Conservation (phyloP, 2,888 invertebrate genomes). For the Blera fallax region DNA sequence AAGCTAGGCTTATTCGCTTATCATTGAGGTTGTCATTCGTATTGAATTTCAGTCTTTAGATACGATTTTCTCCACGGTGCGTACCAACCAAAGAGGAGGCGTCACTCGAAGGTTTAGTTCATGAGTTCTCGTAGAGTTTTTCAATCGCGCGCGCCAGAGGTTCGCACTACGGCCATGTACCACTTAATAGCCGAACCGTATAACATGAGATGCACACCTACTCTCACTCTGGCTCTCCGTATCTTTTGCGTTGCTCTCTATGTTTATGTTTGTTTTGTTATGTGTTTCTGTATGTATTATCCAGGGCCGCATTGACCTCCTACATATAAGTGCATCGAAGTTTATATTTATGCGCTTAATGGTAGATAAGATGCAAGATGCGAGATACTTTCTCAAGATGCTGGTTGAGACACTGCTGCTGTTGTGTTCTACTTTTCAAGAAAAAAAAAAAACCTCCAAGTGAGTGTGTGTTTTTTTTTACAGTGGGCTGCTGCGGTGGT, state of each 20-base stretch:
- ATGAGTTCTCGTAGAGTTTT: constrained; percentile 29
- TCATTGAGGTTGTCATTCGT: constrained; percentile 29
- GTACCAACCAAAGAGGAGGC: constrained; percentile 37
- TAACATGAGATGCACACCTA: constrained; percentile 69
- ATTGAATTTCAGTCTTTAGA: constrained; percentile 40
- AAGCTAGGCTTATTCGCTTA: constrained; percentile 11
- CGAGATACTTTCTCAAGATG: constrained; percentile 51
- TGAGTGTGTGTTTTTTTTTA: not conserved
- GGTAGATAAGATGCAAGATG: constrained; percentile 60
- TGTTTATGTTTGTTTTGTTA: constrained; percentile 44
- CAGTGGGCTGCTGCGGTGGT: constrained; percentile 1
- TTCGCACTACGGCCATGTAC: constrained; percentile 66
- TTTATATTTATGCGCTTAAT: constrained; percentile 69
- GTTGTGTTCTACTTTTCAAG: constrained; percentile 63
- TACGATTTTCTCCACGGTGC: constrained; percentile 16
- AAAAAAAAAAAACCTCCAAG: constrained; percentile 22
- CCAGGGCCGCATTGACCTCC: constrained; percentile 66
- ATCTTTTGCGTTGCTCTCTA: constrained; percentile 29
- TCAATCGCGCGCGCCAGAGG: constrained; percentile 29
- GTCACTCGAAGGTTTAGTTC: constrained; percentile 67
- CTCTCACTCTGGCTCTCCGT: constrained; percentile 33
- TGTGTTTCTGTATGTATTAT: constrained; percentile 28
- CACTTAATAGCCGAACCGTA: constrained; percentile 67
- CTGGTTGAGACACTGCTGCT: constrained; percentile 11
- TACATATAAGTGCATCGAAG: constrained; percentile 66